Evolutionary conservation across 37 sponge, comb jelly and placozoan genomes (phyloP).

Genomic region (Mnemiopsis leidyi): DNA sequence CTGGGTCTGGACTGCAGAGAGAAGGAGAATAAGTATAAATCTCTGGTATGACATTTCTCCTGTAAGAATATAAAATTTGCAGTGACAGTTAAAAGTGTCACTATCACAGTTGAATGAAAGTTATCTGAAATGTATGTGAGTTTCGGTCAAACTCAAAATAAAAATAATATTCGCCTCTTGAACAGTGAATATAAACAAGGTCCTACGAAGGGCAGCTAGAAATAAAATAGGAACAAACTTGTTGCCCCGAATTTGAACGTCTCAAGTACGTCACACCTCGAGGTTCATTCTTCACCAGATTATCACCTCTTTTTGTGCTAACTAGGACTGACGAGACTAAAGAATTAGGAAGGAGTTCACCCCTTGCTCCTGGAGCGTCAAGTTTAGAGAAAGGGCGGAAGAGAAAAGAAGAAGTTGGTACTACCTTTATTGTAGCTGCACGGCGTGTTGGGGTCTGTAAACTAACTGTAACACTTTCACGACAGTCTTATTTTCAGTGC

Average conservation of each 20-base stretch:
- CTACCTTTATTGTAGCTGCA: too few species aligned
- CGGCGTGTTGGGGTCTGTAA: too few species aligned
- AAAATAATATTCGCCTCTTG: too few species aligned
- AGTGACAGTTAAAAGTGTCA: background rate
- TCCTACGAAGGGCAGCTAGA: background rate
- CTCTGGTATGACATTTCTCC: background rate
- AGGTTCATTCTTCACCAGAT: background rate
- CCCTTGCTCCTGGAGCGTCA: background rate
- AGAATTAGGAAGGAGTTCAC: too few species aligned
- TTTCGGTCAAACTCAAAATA: too few species aligned
- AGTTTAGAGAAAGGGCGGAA: background rate
- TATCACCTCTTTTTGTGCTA: background rate
- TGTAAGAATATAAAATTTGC: background rate
- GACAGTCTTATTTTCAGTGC: background rate
- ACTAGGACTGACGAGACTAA: background rate
- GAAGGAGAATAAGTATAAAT: background rate
- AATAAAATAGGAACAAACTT: too few species aligned
- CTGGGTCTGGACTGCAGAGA: background rate
- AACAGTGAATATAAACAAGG: too few species aligned
- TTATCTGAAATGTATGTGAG: background rate
- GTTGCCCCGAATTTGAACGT: background rate
- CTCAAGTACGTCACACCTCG: background rate
- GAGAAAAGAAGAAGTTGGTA: background rate
- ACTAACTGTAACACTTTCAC: background rate
- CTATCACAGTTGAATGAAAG: background rate